These are phyloP conservation scores for Arenaria interpres DNA, from an alignment of 2,113 vertebrate genomes.

Conservation along the genomic window DNA sequence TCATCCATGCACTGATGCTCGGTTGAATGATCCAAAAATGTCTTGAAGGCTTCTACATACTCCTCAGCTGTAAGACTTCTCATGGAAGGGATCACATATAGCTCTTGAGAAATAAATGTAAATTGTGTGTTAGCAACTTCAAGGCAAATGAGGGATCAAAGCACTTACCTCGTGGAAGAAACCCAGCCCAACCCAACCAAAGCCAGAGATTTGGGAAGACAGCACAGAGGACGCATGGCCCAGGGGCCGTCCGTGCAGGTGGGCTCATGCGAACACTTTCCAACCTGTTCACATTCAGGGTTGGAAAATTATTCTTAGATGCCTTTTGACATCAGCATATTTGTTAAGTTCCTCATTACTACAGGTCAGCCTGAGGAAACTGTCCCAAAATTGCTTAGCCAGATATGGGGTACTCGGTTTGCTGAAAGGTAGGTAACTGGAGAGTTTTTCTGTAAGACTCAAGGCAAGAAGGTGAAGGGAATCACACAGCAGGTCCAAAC, in stretches of 20 bases:
- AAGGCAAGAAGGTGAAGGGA: neutral
- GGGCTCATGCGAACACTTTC: neutral
- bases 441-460: neutral
- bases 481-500: neutral
- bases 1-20: constrained; percentile 86
- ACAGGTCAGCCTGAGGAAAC: neutral
- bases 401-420: accelerated
- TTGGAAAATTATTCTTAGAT: neutral
- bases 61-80: constrained; percentile 75
- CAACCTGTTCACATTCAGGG: neutral
- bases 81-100: constrained; percentile 70
- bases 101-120: constrained; percentile 11
- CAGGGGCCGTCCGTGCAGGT: neutral
- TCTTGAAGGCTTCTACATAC: constrained; percentile 80
- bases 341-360: neutral
- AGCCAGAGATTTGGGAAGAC: neutral
- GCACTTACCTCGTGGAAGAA: neutral
- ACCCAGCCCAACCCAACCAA: neutral
- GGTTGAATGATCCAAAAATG: constrained; percentile 84
- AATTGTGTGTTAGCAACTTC: neutral
- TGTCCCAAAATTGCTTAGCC: neutral
- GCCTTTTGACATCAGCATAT: neutral
- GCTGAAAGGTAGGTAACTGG: neutral
- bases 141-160: neutral
- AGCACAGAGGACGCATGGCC: neutral